Conservation (phyloP, 2,113 vertebrate genomes). For the Cynocephalus volans region DNA sequence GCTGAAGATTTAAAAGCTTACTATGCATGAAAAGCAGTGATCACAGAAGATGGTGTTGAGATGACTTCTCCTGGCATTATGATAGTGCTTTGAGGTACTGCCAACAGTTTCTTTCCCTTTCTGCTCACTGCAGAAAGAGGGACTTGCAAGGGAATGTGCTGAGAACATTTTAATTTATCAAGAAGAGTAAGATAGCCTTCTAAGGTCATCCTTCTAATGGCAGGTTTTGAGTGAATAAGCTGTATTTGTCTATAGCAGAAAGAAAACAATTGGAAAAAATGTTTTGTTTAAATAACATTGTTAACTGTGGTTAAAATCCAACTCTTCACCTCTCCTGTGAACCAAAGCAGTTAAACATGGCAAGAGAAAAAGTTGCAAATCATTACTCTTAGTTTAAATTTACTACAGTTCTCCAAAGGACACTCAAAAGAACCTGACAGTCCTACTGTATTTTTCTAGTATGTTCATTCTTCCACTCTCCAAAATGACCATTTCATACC, state of each 20-base stretch:
- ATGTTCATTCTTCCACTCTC: not conserved
- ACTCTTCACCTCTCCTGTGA: not conserved
- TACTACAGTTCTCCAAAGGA: not conserved
- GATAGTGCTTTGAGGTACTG: not conserved
- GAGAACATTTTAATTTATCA: not conserved
- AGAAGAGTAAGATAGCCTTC: not conserved
- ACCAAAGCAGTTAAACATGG: not conserved
- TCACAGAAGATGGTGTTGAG: not conserved
- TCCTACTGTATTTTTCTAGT: not conserved
- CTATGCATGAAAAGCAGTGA: not conserved
- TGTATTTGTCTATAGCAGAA: not conserved
- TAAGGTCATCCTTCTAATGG: not conserved
- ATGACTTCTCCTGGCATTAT: not conserved
- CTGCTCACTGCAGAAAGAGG: not conserved
- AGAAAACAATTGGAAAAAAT: not conserved
- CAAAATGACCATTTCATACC: not conserved
- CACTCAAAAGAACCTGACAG: not conserved
- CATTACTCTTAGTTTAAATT: not conserved
- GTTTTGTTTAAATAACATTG: not conserved
- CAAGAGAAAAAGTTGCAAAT: not conserved
- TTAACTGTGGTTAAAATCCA: not conserved
- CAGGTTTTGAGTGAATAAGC: not conserved
- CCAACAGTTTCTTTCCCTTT: not conserved
- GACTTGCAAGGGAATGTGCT: not conserved
- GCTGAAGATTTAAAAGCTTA: not conserved